Percentiles rank a stretch among this genome's conserved stretches.
Evolutionary conservation across 1,140 invertebrate species (phyloP).

Genomic region (Caenorhabditis inopinata): DNA sequence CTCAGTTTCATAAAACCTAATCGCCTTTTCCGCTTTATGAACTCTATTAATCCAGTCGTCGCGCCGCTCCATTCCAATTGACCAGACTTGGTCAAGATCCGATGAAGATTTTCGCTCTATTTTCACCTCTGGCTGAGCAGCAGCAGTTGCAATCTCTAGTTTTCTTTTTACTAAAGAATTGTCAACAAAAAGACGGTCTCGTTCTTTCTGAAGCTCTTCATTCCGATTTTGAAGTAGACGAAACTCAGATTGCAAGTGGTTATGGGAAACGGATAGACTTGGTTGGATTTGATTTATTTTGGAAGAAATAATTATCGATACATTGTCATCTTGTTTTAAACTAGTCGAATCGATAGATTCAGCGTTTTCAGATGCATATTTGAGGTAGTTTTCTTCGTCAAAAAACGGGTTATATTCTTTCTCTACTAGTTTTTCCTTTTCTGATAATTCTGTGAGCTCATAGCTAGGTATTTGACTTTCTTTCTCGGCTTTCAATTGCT

Average conservation of each 20-base stretch:
- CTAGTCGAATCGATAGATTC: too few relatives aligned
- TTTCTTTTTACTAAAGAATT: not conserved
- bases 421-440: too few relatives aligned
- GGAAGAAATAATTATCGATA: too few relatives aligned
- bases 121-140: not conserved
- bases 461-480: not conserved
- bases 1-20: slow-evolving; percentile 9
- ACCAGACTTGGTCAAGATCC: not conserved
- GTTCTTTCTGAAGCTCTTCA: not conserved
- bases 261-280: too few relatives aligned
- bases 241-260: not conserved
- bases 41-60: slow-evolving; percentile 2
- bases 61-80: not conserved
- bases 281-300: too few relatives aligned
- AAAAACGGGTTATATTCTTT: not conserved
- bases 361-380: not conserved
- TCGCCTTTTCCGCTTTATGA: not conserved
- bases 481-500: not conserved
- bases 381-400: not conserved
- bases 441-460: too few relatives aligned
- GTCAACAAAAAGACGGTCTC: not conserved
- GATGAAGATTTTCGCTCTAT: not conserved
- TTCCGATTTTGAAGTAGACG: not conserved
- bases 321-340: too few relatives aligned
- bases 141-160: not conserved